A percentile compares a stretch with the other conserved stretches of the same genome.
These are phyloP conservation scores for Thalassarche chlororhynchos DNA, from an alignment of 2,113 vertebrate genomes.

Conservation along the genomic window DNA sequence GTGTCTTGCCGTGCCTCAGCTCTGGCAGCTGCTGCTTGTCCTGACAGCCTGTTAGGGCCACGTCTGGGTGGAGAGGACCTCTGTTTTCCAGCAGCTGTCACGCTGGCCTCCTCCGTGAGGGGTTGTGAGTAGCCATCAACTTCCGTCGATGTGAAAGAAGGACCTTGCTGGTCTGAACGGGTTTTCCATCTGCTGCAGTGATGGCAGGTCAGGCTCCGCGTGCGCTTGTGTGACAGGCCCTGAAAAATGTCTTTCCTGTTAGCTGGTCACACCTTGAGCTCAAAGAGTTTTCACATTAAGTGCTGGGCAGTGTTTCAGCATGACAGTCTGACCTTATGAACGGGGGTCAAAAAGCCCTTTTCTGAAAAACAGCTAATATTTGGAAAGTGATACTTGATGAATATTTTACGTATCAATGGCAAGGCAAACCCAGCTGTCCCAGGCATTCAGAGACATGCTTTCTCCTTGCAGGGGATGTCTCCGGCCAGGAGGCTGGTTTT, in stretches of 20 bases:
- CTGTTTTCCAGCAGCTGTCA: not conserved
- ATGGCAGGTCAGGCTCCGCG: not conserved
- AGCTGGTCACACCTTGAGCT: not conserved
- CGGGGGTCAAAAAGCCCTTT: not conserved
- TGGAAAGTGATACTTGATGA: not conserved
- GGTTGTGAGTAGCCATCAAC: not conserved
- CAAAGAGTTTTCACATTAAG: not conserved
- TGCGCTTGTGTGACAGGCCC: not conserved
- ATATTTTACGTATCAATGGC: not conserved
- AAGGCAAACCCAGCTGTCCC: not conserved
- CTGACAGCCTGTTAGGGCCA: not conserved
- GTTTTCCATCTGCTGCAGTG: not conserved
- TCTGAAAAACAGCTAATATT: not conserved
- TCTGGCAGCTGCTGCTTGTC: not conserved
- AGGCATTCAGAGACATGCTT: not conserved
- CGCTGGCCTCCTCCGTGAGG: not conserved
- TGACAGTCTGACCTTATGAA: not conserved
- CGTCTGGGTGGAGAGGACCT: not conserved
- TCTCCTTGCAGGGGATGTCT: not conserved
- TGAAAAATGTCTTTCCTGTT: not conserved
- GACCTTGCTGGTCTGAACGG: not conserved
- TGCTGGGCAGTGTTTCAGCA: not conserved
- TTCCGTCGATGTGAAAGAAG: not conserved
- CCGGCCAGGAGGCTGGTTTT: accelerated
- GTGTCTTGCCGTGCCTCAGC: not conserved